Percentiles rank a stretch among this genome's conserved stretches.
Evolutionary conservation across 1,140 invertebrate genomes (phyloP).

Genomic region (Eueides isabella): DNA sequence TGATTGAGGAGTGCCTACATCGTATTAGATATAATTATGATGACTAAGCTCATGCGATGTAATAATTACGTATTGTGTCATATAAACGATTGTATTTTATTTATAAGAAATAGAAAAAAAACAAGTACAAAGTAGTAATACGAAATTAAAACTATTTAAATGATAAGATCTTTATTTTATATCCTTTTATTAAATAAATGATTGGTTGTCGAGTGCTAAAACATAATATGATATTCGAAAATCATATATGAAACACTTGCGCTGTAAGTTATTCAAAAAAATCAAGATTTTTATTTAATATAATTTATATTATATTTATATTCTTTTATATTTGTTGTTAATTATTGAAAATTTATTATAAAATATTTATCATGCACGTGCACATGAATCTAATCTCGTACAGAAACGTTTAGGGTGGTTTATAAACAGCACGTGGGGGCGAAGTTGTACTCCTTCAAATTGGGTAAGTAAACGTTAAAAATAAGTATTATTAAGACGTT

Average conservation of each 20-base stretch:
- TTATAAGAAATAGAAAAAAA: background rate
- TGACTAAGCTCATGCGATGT: constrained; percentile 16
- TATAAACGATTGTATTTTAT: constrained; percentile 1
- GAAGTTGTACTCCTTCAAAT: background rate
- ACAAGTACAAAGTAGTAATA: no score
- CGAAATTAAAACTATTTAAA: no score
- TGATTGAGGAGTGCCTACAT: background rate
- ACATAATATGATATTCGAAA: no score
- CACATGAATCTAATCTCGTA: constrained; percentile 1
- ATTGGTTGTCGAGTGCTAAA: no score
- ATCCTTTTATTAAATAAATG: no score
- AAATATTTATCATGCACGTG: constrained; percentile 6
- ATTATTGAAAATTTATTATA: background rate
- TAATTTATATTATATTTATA: no score
- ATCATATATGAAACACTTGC: no score
- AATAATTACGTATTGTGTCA: background rate
- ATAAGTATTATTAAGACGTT: background rate
- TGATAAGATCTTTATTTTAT: no score
- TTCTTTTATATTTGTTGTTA: no score
- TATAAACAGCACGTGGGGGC: background rate
- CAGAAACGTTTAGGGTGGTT: background rate
- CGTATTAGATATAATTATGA: constrained; percentile 20
- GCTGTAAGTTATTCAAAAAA: no score
- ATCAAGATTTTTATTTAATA: no score
- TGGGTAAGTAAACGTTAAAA: background rate